phyloP scores from a whole-genome alignment of 1,140 invertebrate genomes.

The Caerostris extrusa region DNA sequence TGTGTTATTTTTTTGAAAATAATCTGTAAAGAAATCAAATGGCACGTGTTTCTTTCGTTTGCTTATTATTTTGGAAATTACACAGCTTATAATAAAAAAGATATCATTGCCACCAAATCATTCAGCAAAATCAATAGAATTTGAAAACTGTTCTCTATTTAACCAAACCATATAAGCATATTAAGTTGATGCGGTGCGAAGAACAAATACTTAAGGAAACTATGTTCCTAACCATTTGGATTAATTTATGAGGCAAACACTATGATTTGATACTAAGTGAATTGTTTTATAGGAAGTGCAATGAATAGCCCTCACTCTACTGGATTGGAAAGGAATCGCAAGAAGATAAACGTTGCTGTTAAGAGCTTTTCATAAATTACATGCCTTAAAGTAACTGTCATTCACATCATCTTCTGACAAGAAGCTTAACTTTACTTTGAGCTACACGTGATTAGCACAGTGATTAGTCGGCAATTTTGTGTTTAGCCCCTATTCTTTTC shows the following conservation, averaged over 20 bases:
- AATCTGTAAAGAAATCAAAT: no score
- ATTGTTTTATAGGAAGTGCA: background rate
- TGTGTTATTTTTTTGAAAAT: no score
- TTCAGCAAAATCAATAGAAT: no score
- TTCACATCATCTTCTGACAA: conserved; percentile 11
- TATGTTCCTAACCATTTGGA: conserved; percentile 41
- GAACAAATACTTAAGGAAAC: conserved; percentile 52
- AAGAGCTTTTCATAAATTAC: conserved; percentile 76
- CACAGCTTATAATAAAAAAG: conserved; percentile 10
- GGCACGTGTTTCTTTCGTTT: no score
- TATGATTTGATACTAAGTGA: conserved; percentile 20
- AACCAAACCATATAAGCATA: background rate
- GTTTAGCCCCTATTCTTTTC: background rate
- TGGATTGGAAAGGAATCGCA: background rate
- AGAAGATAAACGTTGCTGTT: background rate
- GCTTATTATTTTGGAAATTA: background rate
- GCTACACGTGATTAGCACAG: conserved; percentile 14
- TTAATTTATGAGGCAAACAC: background rate
- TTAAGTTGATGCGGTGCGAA: conserved; percentile 26
- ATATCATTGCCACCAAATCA: background rate
- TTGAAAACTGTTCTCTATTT: background rate
- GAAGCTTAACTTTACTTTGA: conserved; percentile 37
- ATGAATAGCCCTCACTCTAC: background rate
- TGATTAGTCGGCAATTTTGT: background rate
- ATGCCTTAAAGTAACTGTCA: conserved; percentile 70